Conservation (phyloP, 2,888 invertebrate genomes). For the Xestoiulus laeticollis region DNA sequence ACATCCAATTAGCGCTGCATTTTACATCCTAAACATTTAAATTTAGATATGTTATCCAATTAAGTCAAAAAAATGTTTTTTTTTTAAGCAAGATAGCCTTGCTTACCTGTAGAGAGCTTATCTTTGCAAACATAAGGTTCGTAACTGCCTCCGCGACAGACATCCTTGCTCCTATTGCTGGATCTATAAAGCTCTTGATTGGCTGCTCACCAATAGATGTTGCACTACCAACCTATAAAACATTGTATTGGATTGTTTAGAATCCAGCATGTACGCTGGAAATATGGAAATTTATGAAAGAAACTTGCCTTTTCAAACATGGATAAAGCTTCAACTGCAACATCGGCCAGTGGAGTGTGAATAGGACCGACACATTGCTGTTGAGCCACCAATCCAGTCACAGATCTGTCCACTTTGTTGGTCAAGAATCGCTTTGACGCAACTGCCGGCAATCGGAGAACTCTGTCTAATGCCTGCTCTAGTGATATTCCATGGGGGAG, state of each 20-base stretch:
- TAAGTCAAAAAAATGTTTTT: not conserved
- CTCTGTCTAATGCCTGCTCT: conserved; percentile 32
- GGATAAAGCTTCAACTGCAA: conserved; percentile 86
- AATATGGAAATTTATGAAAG: not conserved
- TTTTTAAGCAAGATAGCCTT: not conserved
- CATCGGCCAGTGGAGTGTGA: conserved; percentile 95
- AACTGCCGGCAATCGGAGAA: conserved; percentile 79
- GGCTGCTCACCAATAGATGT: conserved; percentile 98
- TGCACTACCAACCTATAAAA: conserved; percentile 78
- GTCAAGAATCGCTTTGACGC: conserved; percentile 95
- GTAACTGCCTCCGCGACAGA: conserved; percentile 93
- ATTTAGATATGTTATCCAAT: not conserved
- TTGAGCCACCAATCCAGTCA: conserved; percentile 93
- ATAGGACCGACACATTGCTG: conserved; percentile 98
- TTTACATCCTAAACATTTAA: conserved; percentile 80
- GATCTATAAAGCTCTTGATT: conserved; percentile 85
- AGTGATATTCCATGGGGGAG: conserved; percentile 46
- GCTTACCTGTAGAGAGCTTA: conserved; percentile 68
- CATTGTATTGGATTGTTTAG: not conserved
- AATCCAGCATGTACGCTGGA: too few relatives aligned
- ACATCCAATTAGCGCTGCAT: conserved; percentile 99
- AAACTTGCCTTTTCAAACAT: conserved; percentile 75
- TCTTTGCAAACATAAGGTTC: conserved; percentile 83
- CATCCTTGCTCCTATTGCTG: conserved; percentile 89
- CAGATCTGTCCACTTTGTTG: conserved; percentile 95